Percentiles rank a stretch among this genome's conserved stretches.
These are phyloP conservation scores for Mus pahari DNA, from an alignment of 2,113 vertebrate genomes.

Conservation along the genomic window DNA sequence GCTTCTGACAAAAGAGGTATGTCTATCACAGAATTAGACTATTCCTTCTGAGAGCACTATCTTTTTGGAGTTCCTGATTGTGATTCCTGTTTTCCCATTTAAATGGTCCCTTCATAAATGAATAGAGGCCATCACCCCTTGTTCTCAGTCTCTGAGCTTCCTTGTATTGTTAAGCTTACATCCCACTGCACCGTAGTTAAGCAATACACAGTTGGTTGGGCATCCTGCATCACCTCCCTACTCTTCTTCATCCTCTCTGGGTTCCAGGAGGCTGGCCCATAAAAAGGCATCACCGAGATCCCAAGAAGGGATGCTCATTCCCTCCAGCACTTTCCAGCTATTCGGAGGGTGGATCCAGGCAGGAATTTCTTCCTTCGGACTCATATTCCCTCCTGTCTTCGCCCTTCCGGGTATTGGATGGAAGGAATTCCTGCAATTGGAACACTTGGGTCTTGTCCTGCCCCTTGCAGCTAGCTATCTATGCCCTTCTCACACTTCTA, in stretches of 20 bases:
- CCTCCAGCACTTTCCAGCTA: neutral
- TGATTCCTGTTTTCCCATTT: neutral
- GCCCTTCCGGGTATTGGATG: neutral
- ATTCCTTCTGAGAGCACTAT: neutral
- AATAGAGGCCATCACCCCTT: neutral
- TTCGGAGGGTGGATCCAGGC: neutral
- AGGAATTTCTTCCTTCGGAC: neutral
- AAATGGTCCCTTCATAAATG: neutral
- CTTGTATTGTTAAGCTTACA: accelerated
- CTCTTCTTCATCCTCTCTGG: neutral
- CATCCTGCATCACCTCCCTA: neutral
- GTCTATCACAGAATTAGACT: neutral
- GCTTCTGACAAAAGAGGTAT: neutral
- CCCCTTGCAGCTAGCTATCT: neutral
- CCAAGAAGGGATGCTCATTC: neutral
- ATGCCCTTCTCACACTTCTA: neutral
- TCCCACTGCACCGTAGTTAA: neutral
- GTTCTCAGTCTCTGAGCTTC: neutral
- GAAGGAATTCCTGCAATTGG: neutral
- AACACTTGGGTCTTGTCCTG: neutral
- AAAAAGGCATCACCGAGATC: neutral
- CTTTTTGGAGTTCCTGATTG: neutral
- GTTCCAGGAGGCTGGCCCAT: neutral
- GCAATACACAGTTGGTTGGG: no score
- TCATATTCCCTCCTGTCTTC: neutral